Evolutionary conservation across 2,113 vertebrate species (phyloP).

Genomic region (Sebastes fasciatus): DNA sequence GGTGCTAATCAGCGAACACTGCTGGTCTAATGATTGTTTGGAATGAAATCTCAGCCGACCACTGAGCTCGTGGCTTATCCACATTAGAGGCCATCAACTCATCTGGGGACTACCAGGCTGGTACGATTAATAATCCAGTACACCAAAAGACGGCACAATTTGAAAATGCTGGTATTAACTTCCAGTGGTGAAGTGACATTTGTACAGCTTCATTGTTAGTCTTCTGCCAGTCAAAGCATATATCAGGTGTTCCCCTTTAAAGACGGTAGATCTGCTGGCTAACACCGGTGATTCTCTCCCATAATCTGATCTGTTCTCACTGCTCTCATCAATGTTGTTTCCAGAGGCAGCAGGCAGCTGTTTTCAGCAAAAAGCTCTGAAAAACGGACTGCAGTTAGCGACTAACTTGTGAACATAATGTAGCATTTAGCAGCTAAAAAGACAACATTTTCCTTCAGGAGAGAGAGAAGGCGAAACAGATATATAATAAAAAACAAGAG

Average conservation of each 20-base stretch:
- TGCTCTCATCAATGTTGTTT: not conserved
- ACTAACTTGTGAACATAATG: not conserved
- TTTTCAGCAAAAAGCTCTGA: not conserved
- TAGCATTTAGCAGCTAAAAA: not conserved
- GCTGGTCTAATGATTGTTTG: slow-evolving; percentile 48
- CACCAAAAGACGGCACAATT: not conserved
- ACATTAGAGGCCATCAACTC: slow-evolving; percentile 36
- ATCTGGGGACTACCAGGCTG: not conserved
- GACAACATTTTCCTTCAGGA: not conserved
- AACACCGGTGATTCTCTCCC: not conserved
- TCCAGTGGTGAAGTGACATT: not conserved
- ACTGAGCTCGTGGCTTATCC: slow-evolving; percentile 45
- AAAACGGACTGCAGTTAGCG: not conserved
- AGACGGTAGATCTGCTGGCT: not conserved
- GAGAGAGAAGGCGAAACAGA: not conserved
- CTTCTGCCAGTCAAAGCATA: not conserved
- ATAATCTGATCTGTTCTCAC: no score
- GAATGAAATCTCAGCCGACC: slow-evolving; percentile 46
- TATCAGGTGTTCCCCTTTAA: not conserved
- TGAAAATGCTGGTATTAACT: not conserved
- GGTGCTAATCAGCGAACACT: slow-evolving; percentile 40
- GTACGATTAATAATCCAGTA: not conserved
- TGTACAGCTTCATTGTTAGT: slow-evolving; percentile 5
- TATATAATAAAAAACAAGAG: not conserved
- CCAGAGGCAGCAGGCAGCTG: not conserved